Percentiles rank a stretch among this genome's conserved stretches.
Conservation (phyloP, 2,797 vertebrate genomes). For the Macroramphosus scolopax region DNA sequence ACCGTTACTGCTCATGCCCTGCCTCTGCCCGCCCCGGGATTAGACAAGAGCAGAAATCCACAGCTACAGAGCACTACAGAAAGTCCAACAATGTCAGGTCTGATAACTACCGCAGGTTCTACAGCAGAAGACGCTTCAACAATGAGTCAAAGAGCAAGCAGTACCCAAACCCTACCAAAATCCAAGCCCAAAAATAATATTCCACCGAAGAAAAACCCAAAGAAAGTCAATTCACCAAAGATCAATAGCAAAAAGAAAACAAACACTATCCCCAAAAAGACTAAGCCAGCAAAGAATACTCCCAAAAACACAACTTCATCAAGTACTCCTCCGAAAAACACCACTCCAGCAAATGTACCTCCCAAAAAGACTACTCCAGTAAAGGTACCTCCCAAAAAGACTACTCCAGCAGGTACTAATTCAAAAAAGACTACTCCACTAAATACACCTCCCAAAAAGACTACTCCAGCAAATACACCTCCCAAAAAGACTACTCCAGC, state of each 20-base stretch:
- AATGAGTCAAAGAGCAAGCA: conserved; percentile 7
- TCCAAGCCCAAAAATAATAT: conserved; percentile 42
- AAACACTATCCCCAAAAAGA: conserved; percentile 2
- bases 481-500: conserved; percentile 8
- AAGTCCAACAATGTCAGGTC: conserved; percentile 21
- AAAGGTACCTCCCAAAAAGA: conserved; percentile 37
- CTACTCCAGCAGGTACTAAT: background rate
- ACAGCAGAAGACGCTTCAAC: conserved; percentile 15
- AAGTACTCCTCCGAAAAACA: background rate
- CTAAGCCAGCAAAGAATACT: conserved; percentile 17
- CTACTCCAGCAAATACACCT: background rate
- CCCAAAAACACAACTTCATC: conserved; percentile 23
- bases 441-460: conserved; percentile 14
- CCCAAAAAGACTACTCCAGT: conserved; percentile 4
- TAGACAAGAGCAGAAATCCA: conserved; percentile 14
- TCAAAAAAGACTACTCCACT: conserved; percentile 3
- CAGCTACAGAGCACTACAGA: conserved; percentile 19
- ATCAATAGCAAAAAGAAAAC: conserved; percentile 37
- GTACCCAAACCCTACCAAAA: conserved; percentile 15
- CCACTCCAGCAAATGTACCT: conserved; percentile 2
- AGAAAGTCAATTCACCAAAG: conserved; percentile 32
- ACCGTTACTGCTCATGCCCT: conserved; percentile 19
- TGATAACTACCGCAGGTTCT: conserved; percentile 1
- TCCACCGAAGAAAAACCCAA: conserved; percentile 34
- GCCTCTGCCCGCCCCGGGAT: conserved; percentile 35